Evolutionary conservation across 2,888 invertebrate genomes (phyloP).

Genomic region (Chymomyza fuscimana): DNA sequence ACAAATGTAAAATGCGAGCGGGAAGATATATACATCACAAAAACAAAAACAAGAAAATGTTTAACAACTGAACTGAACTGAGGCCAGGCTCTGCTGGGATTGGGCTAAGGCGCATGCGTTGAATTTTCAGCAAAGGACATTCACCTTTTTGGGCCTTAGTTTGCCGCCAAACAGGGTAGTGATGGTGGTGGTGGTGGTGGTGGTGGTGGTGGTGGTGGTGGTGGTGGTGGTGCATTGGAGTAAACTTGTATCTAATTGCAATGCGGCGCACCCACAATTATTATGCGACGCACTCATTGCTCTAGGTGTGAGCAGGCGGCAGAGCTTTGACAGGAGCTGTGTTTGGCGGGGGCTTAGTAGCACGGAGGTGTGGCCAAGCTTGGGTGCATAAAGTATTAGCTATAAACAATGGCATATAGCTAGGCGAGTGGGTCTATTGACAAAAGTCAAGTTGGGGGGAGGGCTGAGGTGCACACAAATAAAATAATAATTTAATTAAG

Average conservation of each 20-base stretch:
- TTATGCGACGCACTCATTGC: background rate
- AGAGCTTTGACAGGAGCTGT: background rate
- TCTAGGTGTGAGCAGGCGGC: constrained; percentile 12
- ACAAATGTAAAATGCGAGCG: too few relatives aligned
- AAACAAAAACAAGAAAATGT: background rate
- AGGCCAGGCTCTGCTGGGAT: constrained; percentile 15
- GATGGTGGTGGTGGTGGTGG: constrained; percentile 4
- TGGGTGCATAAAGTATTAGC: background rate
- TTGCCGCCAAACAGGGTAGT: constrained; percentile 58
- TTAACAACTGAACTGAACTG: background rate
- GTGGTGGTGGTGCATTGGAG: constrained; percentile 57
- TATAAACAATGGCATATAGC: background rate
- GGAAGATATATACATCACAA: background rate
- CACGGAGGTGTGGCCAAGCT: background rate
- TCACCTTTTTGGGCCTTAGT: constrained; percentile 57
- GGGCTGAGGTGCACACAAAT: background rate
- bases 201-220: background rate
- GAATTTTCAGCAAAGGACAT: constrained; percentile 58
- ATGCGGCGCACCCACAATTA: constrained; percentile 52
- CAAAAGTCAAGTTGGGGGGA: background rate
- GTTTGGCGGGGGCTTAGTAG: background rate
- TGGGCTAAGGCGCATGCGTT: constrained; percentile 55
- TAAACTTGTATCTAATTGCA: constrained; percentile 63
- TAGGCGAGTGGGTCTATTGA: background rate
- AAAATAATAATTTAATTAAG: constrained; percentile 53